Evolutionary conservation across 1,140 invertebrate species (phyloP).

Genomic region (Probaryconus sp.): DNA sequence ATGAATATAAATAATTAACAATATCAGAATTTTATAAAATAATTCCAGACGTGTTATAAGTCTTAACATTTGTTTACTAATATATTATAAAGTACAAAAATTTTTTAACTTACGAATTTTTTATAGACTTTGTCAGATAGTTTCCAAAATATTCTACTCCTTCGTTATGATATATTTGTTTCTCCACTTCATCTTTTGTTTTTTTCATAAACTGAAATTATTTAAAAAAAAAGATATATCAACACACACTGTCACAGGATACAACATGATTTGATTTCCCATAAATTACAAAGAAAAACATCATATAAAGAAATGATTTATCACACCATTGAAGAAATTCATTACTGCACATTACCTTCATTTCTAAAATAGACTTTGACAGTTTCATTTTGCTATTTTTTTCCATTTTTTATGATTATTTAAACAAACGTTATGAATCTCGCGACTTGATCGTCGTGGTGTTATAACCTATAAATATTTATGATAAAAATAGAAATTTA

Average conservation of each 20-base stretch:
- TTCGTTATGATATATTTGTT: conserved; percentile 86
- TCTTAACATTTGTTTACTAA: too few species aligned
- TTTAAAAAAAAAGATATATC: conserved; percentile 39
- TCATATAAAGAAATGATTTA: conserved; percentile 9
- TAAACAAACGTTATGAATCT: too few species aligned
- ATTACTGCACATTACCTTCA: conserved; percentile 79
- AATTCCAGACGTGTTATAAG: too few species aligned
- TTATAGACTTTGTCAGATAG: conserved; percentile 75
- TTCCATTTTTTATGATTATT: background rate
- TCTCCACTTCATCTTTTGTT: conserved; percentile 88
- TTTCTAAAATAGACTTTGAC: conserved; percentile 85
- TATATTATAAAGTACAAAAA: conserved; percentile 8
- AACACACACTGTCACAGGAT: conserved; percentile 20
- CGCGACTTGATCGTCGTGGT: too few species aligned
- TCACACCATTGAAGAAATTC: conserved; percentile 9
- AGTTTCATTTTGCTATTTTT: conserved; percentile 74
- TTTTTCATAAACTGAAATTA: conserved; percentile 95
- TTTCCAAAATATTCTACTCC: conserved; percentile 82
- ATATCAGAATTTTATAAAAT: background rate
- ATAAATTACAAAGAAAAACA: conserved; percentile 15
- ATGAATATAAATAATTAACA: conserved; percentile 52
- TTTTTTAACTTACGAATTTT: conserved; percentile 77
- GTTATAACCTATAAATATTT: too few species aligned
- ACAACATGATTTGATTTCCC: background rate
- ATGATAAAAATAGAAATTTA: too few species aligned